Percentiles rank a stretch among this genome's conserved stretches.
Conservation (phyloP, 2,113 vertebrate species). For the Lagopus leucura region DNA sequence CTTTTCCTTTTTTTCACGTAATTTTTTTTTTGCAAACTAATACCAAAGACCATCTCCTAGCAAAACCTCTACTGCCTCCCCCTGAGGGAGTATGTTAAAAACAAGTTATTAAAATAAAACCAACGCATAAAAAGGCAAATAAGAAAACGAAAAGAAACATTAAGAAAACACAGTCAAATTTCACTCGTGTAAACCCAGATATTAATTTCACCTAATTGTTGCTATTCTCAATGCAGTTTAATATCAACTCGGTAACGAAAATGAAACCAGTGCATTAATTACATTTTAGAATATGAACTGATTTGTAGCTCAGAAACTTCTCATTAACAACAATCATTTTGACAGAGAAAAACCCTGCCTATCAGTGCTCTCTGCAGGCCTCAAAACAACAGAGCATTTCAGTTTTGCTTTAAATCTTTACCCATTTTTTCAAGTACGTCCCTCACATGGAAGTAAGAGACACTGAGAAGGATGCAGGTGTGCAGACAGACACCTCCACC, state of each 20-base stretch:
- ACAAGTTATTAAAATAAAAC: background rate
- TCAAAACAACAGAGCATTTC: background rate
- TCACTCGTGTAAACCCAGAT: background rate
- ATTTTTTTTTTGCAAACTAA: background rate
- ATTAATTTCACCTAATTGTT: background rate
- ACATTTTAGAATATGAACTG: background rate
- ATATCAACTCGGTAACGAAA: background rate
- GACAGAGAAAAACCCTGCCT: background rate
- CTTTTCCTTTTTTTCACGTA: constrained; percentile 14
- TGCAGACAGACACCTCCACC: accelerated
- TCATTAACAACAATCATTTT: background rate
- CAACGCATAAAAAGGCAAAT: background rate
- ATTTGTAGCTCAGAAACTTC: background rate
- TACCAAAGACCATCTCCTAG: background rate
- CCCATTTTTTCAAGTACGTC: background rate
- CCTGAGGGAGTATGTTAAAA: background rate
- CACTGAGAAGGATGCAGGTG: accelerated
- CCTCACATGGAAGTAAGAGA: accelerated
- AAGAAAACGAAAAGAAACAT: background rate
- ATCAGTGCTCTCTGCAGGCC: background rate
- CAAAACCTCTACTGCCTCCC: background rate
- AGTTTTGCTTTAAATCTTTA: background rate
- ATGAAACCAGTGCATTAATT: background rate
- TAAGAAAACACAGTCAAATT: background rate
- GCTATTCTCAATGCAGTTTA: background rate